phyloP scores from a whole-genome alignment of 2,113 vertebrate genomes.

The Spheniscus mendiculus region DNA sequence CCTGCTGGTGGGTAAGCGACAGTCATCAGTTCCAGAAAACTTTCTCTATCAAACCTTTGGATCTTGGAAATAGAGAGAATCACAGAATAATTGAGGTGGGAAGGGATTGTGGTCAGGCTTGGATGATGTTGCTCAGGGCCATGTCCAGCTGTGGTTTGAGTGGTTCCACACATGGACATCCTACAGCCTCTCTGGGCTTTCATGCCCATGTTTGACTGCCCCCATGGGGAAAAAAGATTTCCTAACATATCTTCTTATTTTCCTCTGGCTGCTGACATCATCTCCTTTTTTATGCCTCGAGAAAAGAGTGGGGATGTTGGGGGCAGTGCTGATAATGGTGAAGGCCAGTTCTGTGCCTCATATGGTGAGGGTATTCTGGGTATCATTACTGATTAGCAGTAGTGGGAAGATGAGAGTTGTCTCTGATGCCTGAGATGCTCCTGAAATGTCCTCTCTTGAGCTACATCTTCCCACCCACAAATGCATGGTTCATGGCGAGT shows the following conservation, averaged over 20 bases:
- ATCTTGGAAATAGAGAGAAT: not conserved
- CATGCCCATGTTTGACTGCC: fast-evolving
- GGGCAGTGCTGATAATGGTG: not conserved
- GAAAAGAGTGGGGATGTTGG: not conserved
- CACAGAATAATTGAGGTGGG: not conserved
- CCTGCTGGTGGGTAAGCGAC: not conserved
- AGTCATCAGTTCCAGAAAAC: not conserved
- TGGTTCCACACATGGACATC: not conserved
- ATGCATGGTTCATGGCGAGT: not conserved
- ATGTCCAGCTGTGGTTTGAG: not conserved
- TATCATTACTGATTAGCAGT: not conserved
- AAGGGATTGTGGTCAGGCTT: not conserved
- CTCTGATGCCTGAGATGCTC: not conserved
- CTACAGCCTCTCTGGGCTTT: not conserved
- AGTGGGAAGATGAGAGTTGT: not conserved
- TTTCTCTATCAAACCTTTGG: not conserved
- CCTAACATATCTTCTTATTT: not conserved
- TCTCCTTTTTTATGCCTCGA: not conserved
- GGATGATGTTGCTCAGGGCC: not conserved
- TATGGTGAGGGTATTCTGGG: not conserved
- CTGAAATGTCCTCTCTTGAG: not conserved
- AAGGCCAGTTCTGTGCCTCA: not conserved
- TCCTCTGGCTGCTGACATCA: not conserved
- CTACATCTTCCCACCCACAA: not conserved
- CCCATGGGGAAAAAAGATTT: not conserved